Conservation (phyloP, 2,113 vertebrate species). For the Uropsilus gracilis region DNA sequence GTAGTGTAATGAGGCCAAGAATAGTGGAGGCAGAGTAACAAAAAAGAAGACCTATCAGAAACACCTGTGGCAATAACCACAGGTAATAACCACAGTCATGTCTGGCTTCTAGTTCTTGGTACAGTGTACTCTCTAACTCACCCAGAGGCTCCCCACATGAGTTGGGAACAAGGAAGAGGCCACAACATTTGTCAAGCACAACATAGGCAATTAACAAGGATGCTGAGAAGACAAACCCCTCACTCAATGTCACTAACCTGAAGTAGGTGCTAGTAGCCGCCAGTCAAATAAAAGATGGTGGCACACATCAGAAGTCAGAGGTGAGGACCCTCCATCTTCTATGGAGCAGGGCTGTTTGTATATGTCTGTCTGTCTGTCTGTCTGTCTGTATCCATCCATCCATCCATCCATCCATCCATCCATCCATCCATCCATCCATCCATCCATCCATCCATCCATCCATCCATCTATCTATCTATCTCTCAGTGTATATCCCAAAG, state of each 20-base stretch:
- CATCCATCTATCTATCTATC: too few relatives aligned
- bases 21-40: too few relatives aligned
- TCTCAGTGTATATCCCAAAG: too few relatives aligned
- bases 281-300: background rate
- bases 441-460: too few relatives aligned
- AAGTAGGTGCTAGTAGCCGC: background rate
- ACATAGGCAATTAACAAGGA: background rate
- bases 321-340: background rate
- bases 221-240: background rate
- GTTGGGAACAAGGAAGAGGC: background rate
- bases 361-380: too few relatives aligned
- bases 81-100: background rate
- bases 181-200: background rate
- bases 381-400: too few relatives aligned
- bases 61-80: background rate
- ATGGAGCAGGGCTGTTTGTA: background rate
- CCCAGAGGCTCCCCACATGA: background rate
- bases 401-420: too few relatives aligned
- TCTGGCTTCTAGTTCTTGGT: background rate
- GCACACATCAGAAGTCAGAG: background rate
- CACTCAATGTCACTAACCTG: background rate
- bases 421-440: too few relatives aligned
- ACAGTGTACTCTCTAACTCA: background rate
- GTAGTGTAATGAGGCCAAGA: background rate
- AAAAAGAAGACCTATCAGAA: background rate